Percentiles rank a stretch among this genome's conserved stretches.
These are phyloP conservation scores for Hyposmocoma kahamanoa DNA, from an alignment of 1,140 invertebrate genomes.

Conservation along the genomic window DNA sequence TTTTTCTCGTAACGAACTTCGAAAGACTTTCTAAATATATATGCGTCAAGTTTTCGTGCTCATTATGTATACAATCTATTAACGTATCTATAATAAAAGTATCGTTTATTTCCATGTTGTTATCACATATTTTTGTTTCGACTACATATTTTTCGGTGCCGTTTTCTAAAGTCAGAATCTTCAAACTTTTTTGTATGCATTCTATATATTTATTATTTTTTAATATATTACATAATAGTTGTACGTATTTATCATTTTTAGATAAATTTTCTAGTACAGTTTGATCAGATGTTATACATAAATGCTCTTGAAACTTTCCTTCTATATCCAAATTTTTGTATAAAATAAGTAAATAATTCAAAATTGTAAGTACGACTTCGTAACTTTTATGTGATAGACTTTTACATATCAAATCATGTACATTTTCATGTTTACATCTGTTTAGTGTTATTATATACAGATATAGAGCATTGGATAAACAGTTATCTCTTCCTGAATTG, in stretches of 20 bases:
- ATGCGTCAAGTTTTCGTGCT: slow-evolving; percentile 56
- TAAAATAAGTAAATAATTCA: slow-evolving; percentile 43
- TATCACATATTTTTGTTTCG: slow-evolving; percentile 14
- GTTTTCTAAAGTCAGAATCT: slow-evolving; percentile 31
- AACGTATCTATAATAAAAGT: slow-evolving; percentile 24
- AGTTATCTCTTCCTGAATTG: slow-evolving; percentile 33
- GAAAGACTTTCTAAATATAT: slow-evolving; percentile 50
- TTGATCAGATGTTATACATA: slow-evolving; percentile 15
- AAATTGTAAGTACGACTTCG: slow-evolving; percentile 36
- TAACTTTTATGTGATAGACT: slow-evolving; percentile 30
- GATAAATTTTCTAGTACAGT: slow-evolving; percentile 13
- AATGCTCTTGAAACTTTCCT: slow-evolving; percentile 32
- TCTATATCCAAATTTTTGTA: slow-evolving; percentile 27
- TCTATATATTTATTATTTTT: slow-evolving; percentile 39
- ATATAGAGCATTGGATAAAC: slow-evolving; percentile 33
- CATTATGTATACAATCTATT: slow-evolving; percentile 29
- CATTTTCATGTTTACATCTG: slow-evolving; percentile 15
- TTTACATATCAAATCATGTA: slow-evolving; percentile 19
- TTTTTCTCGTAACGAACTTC: slow-evolving; percentile 26
- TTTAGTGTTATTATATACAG: slow-evolving; percentile 28
- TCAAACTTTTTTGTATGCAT: slow-evolving; percentile 45
- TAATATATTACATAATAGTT: slow-evolving; percentile 28
- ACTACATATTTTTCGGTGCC: slow-evolving; percentile 35
- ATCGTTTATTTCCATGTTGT: slow-evolving; percentile 13
- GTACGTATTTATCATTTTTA: slow-evolving; percentile 19